A percentile compares a stretch with the other conserved stretches of the same genome.
These are phyloP conservation scores for Puffinus mauretanicus DNA, from an alignment of 2,113 vertebrate species.

Conservation along the genomic window DNA sequence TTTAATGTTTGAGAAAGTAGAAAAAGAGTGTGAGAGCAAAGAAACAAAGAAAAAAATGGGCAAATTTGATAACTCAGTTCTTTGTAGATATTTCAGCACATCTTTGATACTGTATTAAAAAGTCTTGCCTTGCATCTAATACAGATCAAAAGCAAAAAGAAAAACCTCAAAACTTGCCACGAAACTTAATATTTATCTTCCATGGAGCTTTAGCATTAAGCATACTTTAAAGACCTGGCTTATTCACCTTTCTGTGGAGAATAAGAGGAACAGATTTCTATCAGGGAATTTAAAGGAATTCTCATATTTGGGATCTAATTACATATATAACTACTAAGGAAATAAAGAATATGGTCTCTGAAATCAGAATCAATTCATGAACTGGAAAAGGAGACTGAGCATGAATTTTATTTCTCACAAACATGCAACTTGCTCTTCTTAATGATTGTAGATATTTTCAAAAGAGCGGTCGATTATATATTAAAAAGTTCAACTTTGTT, in stretches of 20 bases:
- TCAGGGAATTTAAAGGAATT: neutral
- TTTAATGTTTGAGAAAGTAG: neutral
- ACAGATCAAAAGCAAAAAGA: neutral
- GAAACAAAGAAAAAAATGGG: neutral
- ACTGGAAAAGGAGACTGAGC: neutral
- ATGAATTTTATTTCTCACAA: neutral
- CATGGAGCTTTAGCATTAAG: neutral
- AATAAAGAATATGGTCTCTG: neutral
- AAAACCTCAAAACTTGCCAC: neutral
- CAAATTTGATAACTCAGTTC: neutral
- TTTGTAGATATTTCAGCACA: neutral
- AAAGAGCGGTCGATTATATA: neutral
- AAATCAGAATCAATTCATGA: neutral
- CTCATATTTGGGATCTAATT: neutral
- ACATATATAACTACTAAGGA: neutral
- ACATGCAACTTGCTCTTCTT: neutral
- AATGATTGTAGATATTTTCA: neutral
- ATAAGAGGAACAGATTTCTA: neutral
- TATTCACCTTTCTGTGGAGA: neutral
- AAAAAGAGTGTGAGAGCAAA: neutral
- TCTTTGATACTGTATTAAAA: neutral
- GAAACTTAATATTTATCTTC: neutral
- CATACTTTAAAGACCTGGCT: neutral
- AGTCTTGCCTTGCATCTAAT: neutral
- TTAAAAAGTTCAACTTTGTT: neutral